These are phyloP conservation scores for Indri indri DNA, from an alignment of 2,113 vertebrate genomes.

Conservation along the genomic window DNA sequence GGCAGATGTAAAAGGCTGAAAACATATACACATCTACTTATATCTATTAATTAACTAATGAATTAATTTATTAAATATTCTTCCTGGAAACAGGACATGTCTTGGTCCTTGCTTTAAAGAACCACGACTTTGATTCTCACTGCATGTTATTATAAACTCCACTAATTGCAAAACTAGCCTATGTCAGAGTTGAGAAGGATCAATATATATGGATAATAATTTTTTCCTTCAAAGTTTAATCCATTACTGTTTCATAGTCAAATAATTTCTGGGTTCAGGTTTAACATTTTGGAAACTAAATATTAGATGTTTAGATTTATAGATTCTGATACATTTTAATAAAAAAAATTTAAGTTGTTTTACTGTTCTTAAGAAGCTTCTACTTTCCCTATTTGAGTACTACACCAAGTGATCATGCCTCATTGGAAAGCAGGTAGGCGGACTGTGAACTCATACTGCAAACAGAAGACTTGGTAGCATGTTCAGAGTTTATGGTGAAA, in stretches of 20 bases:
- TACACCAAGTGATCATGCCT: background rate
- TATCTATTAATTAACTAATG: slow-evolving; percentile 30
- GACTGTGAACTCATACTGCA: background rate
- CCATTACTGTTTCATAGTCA: slow-evolving; percentile 27
- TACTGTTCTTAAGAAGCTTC: background rate
- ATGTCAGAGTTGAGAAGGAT: background rate
- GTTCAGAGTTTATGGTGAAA: background rate
- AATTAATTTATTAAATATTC: slow-evolving; percentile 45
- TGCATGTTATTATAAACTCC: slow-evolving; percentile 61
- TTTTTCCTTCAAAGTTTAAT: slow-evolving; percentile 42
- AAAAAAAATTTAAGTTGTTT: slow-evolving; percentile 16
- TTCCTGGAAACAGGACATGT: background rate
- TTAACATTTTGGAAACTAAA: slow-evolving; percentile 31
- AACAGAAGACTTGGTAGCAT: background rate
- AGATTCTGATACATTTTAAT: background rate
- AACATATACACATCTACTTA: fast-evolving
- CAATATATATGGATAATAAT: background rate
- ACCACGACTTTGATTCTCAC: slow-evolving; percentile 47
- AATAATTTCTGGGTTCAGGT: background rate
- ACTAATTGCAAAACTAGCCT: slow-evolving; percentile 25
- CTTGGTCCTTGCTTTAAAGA: slow-evolving; percentile 61
- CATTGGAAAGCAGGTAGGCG: background rate
- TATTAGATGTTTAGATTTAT: slow-evolving; percentile 17
- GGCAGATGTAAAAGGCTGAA: background rate
- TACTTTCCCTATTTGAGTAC: background rate